These are phyloP conservation scores for Mormyrus hasselquistii DNA, from an alignment of 2,797 vertebrate genomes.

Conservation along the genomic window DNA sequence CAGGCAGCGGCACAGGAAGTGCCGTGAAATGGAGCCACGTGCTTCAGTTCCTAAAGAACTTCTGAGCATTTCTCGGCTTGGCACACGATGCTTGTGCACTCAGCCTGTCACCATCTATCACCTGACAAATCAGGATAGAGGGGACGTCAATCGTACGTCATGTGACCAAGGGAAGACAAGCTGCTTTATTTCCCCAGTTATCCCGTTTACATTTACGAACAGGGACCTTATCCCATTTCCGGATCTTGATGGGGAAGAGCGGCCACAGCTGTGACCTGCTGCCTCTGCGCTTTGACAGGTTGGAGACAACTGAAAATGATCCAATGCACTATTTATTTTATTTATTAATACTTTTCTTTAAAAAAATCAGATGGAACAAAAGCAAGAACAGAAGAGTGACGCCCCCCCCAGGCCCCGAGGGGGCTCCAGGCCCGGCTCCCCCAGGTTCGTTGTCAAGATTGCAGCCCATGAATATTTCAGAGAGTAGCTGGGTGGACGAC, in stretches of 20 bases:
- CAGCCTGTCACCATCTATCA: background rate
- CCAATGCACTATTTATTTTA: slow-evolving; percentile 39
- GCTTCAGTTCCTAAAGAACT: slow-evolving; percentile 14
- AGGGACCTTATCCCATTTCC: slow-evolving; percentile 23
- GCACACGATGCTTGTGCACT: background rate
- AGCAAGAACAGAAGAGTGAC: slow-evolving; percentile 36
- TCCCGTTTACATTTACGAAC: slow-evolving; percentile 14
- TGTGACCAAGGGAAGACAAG: slow-evolving; percentile 37
- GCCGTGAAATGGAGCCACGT: slow-evolving; percentile 2
- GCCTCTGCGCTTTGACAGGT: slow-evolving; percentile 18
- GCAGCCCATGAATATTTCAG: slow-evolving; percentile 62
- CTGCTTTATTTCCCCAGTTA: slow-evolving; percentile 38
- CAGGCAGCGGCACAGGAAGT: background rate
- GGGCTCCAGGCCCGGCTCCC: slow-evolving; percentile 43
- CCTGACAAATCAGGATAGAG: slow-evolving; percentile 15
- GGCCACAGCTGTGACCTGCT: slow-evolving; percentile 43
- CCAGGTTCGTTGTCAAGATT: slow-evolving; percentile 47
- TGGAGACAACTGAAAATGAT: slow-evolving; percentile 40
- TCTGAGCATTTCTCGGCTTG: background rate
- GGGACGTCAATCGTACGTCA: slow-evolving; percentile 25
- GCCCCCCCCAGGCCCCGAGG: slow-evolving; percentile 34
- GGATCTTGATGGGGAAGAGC: slow-evolving; percentile 47
- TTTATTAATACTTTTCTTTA: slow-evolving; percentile 17
- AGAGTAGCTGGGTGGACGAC: slow-evolving; percentile 29
- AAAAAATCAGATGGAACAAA: slow-evolving; percentile 26